Base-by-base conservation (phyloP, 30 jellyfish, hydroid and myxozoan species). In the Kudoa iwatai region DNA sequence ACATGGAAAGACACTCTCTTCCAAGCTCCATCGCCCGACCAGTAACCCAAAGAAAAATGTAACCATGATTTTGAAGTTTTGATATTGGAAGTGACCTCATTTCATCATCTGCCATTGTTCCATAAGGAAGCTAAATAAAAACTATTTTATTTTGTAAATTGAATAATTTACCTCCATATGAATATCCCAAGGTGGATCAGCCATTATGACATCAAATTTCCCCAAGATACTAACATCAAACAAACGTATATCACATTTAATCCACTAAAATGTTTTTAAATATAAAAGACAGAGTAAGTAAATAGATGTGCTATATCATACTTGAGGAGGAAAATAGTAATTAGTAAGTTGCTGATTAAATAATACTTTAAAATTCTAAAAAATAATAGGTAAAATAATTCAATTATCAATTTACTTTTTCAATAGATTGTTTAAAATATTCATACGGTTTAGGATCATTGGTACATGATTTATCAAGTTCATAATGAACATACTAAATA, bases 121-220 rank as follows among this genome's bases (percentile, higher is more conserved):
- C 94, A 47, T 74, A 74, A 2, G 94, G 94, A 26, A 74, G 55
- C 90, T 67, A 34, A 17, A 17, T 21, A 20, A 26, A 0, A 28
- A 33, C n/a, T n/a, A n/a, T n/a, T 30, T 30, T 9, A 10, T 30
- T 30, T 30, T 30, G 38, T 15, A 9, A 4, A 6, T 18, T n/a
- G 7, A 28, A 28, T 6, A n/a, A 21, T 24, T 28, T 52, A 69
- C 91, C 86, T 79, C 98, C 98, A 79, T 79, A 45, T 79, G 98
- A 32, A 79, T 79, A 47, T 79, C 98, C 98, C 98, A 79, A 2
- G 98, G 89, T 1, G 98, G 98, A 44, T 79, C 98, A 3, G 98
- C 98, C 98, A 79, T 79, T 13, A 79, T 46, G 7, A 79, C 89
- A 44, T 84, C 54, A 44, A 79, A 79, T 34, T 79, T 79, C 1